phyloP scores from a whole-genome alignment of 2,888 invertebrate species.

The Neoaliturus tenellus region DNA sequence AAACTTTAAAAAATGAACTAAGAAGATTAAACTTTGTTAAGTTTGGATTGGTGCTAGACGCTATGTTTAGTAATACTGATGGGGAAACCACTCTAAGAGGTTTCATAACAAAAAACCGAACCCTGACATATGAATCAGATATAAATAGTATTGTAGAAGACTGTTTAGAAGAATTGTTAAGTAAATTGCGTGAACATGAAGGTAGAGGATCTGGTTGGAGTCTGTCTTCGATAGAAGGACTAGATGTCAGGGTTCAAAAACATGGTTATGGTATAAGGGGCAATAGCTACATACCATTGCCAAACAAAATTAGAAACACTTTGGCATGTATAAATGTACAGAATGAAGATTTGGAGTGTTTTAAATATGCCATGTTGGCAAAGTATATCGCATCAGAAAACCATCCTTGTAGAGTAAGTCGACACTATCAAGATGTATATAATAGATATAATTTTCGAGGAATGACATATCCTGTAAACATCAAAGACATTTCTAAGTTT shows the following conservation, averaged over 20 bases:
- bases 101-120: conserved; percentile 24
- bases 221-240: conserved; percentile 55
- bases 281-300: conserved; percentile 10
- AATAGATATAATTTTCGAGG: neutral
- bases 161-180: conserved; percentile 1
- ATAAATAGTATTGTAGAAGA: no score
- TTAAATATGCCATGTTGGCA: conserved; percentile 31
- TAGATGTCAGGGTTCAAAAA: conserved; percentile 59
- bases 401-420: conserved; percentile 22
- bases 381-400: conserved; percentile 65
- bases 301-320: neutral
- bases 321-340: conserved; percentile 14
- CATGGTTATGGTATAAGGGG: conserved; percentile 10
- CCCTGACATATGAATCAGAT: neutral
- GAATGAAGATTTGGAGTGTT: conserved; percentile 1
- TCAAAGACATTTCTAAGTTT: neutral
- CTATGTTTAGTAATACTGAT: conserved; percentile 9
- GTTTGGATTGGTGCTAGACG: conserved; percentile 3
- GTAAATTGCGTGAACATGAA: conserved; percentile 23
- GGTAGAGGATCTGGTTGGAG: conserved; percentile 35
- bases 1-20: neutral
- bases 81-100: conserved; percentile 3
- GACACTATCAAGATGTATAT: neutral
- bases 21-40: conserved; percentile 17
- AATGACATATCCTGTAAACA: neutral